Evolutionary conservation across 2,113 vertebrate species (phyloP).

Genomic region (Alosa alosa): DNA sequence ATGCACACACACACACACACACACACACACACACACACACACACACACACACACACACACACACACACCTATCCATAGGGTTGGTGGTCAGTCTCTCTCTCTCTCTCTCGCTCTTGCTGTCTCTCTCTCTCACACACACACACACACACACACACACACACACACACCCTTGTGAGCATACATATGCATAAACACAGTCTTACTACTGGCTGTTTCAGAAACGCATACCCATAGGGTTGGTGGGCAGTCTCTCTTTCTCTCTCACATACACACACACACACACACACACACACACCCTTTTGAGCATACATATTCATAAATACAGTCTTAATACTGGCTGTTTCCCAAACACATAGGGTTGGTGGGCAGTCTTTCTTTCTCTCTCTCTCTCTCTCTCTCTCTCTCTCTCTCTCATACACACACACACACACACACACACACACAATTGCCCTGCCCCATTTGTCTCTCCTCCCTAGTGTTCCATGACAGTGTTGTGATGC

Average conservation of each 20-base stretch:
- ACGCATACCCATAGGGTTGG: too few species aligned
- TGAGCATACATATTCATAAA: neutral
- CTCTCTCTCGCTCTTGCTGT: too few species aligned
- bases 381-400: neutral
- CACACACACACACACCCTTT: neutral
- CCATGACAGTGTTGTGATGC: neutral
- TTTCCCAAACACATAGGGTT: neutral
- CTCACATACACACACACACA: neutral
- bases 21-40: too few species aligned
- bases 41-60: too few species aligned
- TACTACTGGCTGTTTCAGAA: too few species aligned
- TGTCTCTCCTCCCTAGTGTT: neutral
- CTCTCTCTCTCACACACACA: too few species aligned
- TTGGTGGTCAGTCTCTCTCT: too few species aligned
- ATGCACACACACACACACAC: neutral
- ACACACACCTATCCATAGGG: too few species aligned
- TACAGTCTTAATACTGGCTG: neutral
- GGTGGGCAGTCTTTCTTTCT: neutral
- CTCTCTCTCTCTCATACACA: neutral
- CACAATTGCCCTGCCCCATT: neutral
- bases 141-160: too few species aligned
- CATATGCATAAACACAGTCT: too few species aligned
- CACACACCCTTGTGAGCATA: too few species aligned
- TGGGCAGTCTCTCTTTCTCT: too few species aligned
- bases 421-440: conserved; percentile 2